These are phyloP conservation scores for Tenthredo amoena DNA, from an alignment of 2,888 invertebrate genomes.

Conservation along the genomic window DNA sequence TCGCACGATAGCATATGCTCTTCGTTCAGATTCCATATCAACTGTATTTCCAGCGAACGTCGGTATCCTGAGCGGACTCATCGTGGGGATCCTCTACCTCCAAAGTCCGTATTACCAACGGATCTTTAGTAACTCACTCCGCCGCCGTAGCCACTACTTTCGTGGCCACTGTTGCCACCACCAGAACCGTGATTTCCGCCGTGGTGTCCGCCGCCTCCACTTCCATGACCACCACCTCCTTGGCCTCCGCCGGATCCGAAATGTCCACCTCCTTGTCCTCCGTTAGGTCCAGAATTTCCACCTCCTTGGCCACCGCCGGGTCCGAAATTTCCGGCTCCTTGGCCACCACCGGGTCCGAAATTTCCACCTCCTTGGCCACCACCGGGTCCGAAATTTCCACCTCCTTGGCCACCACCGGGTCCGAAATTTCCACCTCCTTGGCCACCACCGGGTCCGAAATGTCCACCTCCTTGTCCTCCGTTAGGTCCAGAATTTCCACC, in stretches of 20 bases:
- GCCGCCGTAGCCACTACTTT: too few species aligned
- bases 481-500: background rate
- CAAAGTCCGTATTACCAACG: background rate
- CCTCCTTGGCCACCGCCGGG: background rate
- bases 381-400: too few species aligned
- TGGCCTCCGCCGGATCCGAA: background rate
- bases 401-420: background rate
- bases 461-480: background rate
- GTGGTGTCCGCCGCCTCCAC: too few species aligned
- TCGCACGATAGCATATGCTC: background rate
- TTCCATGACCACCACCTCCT: background rate
- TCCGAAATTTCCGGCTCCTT: background rate
- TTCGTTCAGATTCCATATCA: background rate
- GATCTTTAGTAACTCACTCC: too few species aligned
- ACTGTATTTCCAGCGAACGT: background rate
- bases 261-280: background rate
- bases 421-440: background rate
- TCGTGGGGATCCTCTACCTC: background rate
- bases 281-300: background rate
- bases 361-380: too few species aligned
- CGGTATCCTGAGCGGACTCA: too few species aligned
- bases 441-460: background rate
- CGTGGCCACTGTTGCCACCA: too few species aligned
- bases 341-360: background rate
- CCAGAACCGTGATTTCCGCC: too few species aligned